These are phyloP conservation scores for Trichechus manatus DNA, from an alignment of 2,113 vertebrate species.

Conservation along the genomic window DNA sequence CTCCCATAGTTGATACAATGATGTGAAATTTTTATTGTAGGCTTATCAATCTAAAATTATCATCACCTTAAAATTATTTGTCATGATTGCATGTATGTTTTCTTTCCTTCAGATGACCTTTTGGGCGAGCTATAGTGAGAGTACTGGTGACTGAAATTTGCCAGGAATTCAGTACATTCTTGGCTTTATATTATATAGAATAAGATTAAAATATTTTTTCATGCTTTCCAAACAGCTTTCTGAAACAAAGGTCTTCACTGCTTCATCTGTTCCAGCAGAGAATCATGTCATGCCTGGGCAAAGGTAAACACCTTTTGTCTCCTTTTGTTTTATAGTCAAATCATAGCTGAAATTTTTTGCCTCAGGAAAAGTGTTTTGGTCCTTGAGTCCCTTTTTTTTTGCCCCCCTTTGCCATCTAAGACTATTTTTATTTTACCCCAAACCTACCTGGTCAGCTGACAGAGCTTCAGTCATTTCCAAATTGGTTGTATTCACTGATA, in stretches of 20 bases:
- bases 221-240: constrained; percentile 90
- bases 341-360: constrained; percentile 27
- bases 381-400: not conserved
- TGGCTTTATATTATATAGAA: not conserved
- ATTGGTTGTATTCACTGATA: not conserved
- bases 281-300: constrained; percentile 92
- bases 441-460: not conserved
- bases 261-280: constrained; percentile 93
- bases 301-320: constrained; percentile 87
- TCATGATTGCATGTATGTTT: not conserved
- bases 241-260: constrained; percentile 98
- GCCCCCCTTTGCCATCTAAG: not conserved
- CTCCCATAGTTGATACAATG: not conserved
- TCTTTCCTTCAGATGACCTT: not conserved
- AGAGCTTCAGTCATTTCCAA: not conserved
- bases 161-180: constrained; percentile 4
- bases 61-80: constrained; percentile 20
- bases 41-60: not conserved
- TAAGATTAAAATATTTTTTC: constrained; percentile 61
- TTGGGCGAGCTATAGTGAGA: not conserved
- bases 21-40: not conserved
- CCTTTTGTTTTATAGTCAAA: not conserved
- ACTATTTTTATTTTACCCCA: constrained; percentile 1
- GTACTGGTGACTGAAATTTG: not conserved
- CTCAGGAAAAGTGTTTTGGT: not conserved